Evolutionary conservation across 2,888 invertebrate genomes (phyloP), one percentile per base, ranked within the genome.

Genomic region (Nymphalis urticae): DNA sequence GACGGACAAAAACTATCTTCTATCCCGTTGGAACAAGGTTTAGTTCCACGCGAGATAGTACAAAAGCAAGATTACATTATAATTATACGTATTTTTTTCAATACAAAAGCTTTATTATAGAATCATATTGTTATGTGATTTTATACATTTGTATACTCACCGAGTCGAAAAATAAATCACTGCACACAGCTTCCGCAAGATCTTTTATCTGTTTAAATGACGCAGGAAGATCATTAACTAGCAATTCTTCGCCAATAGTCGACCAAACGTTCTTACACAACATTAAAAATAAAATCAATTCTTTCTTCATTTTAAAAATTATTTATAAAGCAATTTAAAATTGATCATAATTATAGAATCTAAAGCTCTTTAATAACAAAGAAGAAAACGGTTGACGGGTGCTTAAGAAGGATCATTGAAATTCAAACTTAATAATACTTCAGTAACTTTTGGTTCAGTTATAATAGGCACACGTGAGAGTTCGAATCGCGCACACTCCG

Each of bases 401-500:
- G 17, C 17, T 56, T 17, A 16, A n/a, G 7, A 17, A 50, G 36
- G 9, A 48, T 47, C 3, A 48, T 51, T 47, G 60, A 36, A 62
- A 58, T 62, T 66, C 13, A 64, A 66, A 54, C 54, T 56, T 53
- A 24, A 56, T 63, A 68, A 64, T 64, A 54, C 67, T 62, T 67
- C 68, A 66, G 68, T 67, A 66, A 71, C 67, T 73, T 72, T 73
- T 72, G 75, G 74, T 65, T 72, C 73, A 73, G 70, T 56, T 63
- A 42, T 60, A 24, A 48, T 48, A 17, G 32, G 59, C 50, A 21
- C 63, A 62, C 66, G 64, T 68, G 62, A 62, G 48, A 36, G 62
- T n/a, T 48, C 48, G 58, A 60, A 73, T 74, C 80, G 82, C 81
- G 83, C 82, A 83, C 80, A 79, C 75, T 73, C 64, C 62, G 77